Evolutionary conservation across 2,113 vertebrate genomes (phyloP).

Genomic region (Hepsetus odoe): DNA sequence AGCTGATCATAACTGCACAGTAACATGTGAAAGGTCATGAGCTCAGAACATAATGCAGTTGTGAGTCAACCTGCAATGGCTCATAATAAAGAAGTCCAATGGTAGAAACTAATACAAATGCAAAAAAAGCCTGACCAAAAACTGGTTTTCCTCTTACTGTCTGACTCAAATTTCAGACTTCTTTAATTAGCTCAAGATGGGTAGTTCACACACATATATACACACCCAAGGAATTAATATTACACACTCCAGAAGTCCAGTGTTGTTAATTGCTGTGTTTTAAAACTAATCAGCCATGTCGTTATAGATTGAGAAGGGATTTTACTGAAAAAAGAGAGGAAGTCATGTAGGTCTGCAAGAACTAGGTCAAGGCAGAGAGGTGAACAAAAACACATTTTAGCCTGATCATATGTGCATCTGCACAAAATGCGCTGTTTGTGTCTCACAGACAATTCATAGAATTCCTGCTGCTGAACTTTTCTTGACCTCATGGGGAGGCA

Average conservation of each 20-base stretch:
- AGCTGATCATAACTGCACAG: conserved; percentile 28
- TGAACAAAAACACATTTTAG: neutral
- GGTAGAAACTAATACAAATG: conserved; percentile 1
- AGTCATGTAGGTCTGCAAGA: neutral
- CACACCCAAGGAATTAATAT: conserved; percentile 2
- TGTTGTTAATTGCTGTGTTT: conserved; percentile 4
- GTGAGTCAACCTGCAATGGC: conserved; percentile 41
- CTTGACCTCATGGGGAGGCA: neutral
- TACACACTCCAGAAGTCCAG: conserved; percentile 4
- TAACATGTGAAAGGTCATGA: conserved; percentile 26
- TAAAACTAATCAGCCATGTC: conserved; percentile 17
- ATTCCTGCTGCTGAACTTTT: conserved; percentile 20
- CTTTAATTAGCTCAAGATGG: conserved; percentile 18
- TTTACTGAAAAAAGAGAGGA: conserved; percentile 15
- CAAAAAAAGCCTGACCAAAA: neutral
- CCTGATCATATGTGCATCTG: conserved; percentile 12
- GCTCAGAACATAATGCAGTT: neutral
- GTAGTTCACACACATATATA: neutral
- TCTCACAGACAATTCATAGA: conserved; percentile 1
- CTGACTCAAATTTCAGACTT: conserved; percentile 16
- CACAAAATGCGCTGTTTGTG: conserved; percentile 8
- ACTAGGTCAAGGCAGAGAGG: conserved; percentile 4
- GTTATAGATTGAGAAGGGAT: conserved; percentile 7
- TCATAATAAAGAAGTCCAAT: conserved; percentile 16
- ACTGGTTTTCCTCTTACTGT: conserved; percentile 21